Conservation (phyloP, 2,888 invertebrate species). For the Chaetogeoica ovagalla region DNA sequence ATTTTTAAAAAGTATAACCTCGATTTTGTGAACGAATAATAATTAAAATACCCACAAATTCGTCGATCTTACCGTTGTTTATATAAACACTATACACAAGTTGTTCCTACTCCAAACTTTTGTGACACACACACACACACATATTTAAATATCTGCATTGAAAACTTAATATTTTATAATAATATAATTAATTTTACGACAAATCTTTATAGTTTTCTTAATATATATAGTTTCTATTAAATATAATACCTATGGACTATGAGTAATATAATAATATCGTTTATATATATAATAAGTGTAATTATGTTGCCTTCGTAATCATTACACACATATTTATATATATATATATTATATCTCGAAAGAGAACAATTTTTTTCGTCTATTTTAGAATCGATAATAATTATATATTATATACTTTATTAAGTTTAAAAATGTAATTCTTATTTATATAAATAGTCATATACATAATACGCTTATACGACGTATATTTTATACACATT, state of each 20-base stretch:
- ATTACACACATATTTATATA: not conserved
- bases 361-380: conserved; percentile 14
- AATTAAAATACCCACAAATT: not conserved
- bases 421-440: not conserved
- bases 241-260: not conserved
- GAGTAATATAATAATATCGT: not conserved
- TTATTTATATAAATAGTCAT: conserved; percentile 7
- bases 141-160: not conserved
- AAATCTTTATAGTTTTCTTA: not conserved
- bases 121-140: not conserved
- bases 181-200: conserved; percentile 3
- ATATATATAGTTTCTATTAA: not conserved
- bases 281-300: not conserved
- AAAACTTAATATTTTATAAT: not conserved
- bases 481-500: conserved; percentile 22
- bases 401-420: no score
- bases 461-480: not conserved
- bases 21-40: not conserved
- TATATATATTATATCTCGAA: not conserved
- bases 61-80: not conserved
- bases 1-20: no score
- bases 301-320: conserved; percentile 6
- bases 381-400: conserved; percentile 3
- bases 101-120: conserved; percentile 19
- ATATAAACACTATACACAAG: not conserved